Conservation (phyloP, 1,140 invertebrate genomes). For the Proales similis region DNA sequence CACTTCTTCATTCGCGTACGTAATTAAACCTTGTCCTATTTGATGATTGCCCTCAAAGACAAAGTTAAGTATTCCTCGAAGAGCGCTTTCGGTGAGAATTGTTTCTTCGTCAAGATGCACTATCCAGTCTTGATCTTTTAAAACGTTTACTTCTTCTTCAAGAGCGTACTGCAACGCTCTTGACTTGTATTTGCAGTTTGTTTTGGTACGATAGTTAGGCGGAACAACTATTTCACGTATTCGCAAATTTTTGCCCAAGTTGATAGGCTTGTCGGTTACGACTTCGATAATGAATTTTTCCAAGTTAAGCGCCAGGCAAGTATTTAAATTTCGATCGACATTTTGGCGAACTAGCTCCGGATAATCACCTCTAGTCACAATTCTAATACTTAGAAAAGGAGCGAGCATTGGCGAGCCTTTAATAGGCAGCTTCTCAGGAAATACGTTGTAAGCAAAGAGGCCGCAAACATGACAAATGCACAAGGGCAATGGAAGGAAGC, state of each 20-base stretch:
- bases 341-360: conserved; percentile 80
- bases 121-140: conserved; percentile 86
- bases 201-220: conserved; percentile 71
- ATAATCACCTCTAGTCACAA: conserved; percentile 90
- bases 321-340: conserved; percentile 77
- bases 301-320: conserved; percentile 76
- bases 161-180: conserved; percentile 89
- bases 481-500: conserved; percentile 41
- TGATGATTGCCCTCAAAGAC: conserved; percentile 85
- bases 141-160: conserved; percentile 74
- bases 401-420: conserved; percentile 81
- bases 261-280: conserved; percentile 80
- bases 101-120: conserved; percentile 97
- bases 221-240: conserved; percentile 78
- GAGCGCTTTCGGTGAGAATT: conserved; percentile 79
- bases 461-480: conserved; percentile 68
- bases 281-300: conserved; percentile 96
- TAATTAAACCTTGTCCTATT: conserved; percentile 94
- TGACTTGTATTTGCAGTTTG: conserved; percentile 86
- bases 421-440: conserved; percentile 80
- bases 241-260: conserved; percentile 62
- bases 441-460: conserved; percentile 82
- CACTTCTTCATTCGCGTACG: conserved; percentile 88
- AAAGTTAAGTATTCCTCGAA: conserved; percentile 83
- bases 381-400: conserved; percentile 87